phyloP scores from a whole-genome alignment of 1,140 invertebrate genomes.

The Armadillidium nasatum region DNA sequence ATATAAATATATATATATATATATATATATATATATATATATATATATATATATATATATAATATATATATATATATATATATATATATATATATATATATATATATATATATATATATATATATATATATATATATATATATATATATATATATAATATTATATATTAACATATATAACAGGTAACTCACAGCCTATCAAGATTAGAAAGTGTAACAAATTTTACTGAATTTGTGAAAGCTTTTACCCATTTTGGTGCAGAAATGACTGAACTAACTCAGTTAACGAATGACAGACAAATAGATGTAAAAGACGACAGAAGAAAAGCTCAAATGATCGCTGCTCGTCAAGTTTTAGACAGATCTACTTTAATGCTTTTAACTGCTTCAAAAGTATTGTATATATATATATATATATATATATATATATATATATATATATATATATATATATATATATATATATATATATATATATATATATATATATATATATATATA shows the following conservation, averaged over 20 bases:
- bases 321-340: conserved; percentile 91
- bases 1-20: too few species aligned
- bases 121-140: too few species aligned
- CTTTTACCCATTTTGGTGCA: conserved; percentile 95
- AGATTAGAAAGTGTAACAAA: conserved; percentile 89
- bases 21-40: too few species aligned
- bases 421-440: conserved; percentile 24
- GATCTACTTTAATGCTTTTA: conserved; percentile 95
- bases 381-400: conserved; percentile 83
- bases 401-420: background rate
- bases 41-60: too few species aligned
- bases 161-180: too few species aligned
- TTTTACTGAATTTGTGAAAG: conserved; percentile 97
- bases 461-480: conserved; percentile 6
- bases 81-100: too few species aligned
- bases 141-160: too few species aligned
- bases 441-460: conserved; percentile 25
- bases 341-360: conserved; percentile 86
- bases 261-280: conserved; percentile 98
- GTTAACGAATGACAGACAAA: conserved; percentile 73
- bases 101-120: too few species aligned
- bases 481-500: too few species aligned
- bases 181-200: conserved; percentile 74
- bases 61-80: too few species aligned
- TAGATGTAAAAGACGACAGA: conserved; percentile 91